These are phyloP conservation scores for Manacus vitellinus DNA, from an alignment of 2,113 vertebrate species.

Conservation along the genomic window DNA sequence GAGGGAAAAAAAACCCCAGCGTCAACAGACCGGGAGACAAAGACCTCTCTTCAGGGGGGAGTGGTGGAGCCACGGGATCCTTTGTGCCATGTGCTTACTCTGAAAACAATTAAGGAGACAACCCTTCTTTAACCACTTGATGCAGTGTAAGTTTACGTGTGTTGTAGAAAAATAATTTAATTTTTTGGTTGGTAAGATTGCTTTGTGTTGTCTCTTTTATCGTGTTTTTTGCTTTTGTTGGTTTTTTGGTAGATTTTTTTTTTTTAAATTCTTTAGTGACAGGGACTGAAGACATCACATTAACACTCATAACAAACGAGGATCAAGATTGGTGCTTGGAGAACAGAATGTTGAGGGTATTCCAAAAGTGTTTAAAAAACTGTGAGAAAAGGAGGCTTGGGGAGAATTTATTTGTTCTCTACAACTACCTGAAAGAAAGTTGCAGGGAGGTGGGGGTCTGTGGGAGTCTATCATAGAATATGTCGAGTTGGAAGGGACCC, in stretches of 20 bases:
- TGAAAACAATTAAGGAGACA: neutral
- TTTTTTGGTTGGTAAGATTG: neutral
- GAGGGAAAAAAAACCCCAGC: too few species aligned
- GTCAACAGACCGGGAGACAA: neutral
- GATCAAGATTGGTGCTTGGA: neutral
- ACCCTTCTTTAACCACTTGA: neutral
- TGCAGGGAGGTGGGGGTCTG: neutral
- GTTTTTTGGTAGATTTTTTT: neutral
- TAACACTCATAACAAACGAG: neutral
- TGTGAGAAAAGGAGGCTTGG: neutral
- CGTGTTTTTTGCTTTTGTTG: rapidly evolving
- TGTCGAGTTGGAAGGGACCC: neutral
- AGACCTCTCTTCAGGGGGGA: too few species aligned
- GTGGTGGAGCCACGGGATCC: neutral
- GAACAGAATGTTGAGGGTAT: neutral
- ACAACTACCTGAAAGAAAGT: neutral
- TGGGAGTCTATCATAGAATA: neutral
- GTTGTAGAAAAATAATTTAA: neutral
- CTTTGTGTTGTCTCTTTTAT: too few species aligned
- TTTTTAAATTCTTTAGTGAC: neutral
- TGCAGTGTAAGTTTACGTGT: rapidly evolving
- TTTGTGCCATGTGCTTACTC: neutral
- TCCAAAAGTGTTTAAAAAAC: neutral
- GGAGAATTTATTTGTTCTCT: rapidly evolving
- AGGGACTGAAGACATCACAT: neutral